These are phyloP conservation scores for Paratrypauchen microcephalus DNA, from an alignment of 2,797 vertebrate genomes.

Conservation along the genomic window DNA sequence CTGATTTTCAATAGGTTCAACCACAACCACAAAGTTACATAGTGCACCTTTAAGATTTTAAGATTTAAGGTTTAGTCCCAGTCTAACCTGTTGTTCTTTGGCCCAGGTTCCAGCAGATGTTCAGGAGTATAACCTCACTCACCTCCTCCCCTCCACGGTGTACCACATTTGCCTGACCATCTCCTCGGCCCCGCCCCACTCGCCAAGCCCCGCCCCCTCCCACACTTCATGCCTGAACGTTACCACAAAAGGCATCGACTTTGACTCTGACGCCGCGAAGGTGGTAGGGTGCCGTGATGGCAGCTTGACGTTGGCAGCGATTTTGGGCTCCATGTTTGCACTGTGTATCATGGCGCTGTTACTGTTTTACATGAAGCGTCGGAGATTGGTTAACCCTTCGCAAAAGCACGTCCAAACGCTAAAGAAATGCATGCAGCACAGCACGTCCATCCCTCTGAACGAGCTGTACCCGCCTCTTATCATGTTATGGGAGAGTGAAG, in stretches of 20 bases:
- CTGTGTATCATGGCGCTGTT: constrained; percentile 80
- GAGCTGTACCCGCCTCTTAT: constrained; percentile 85
- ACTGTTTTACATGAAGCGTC: constrained; percentile 78
- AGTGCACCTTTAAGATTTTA: not conserved
- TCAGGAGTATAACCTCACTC: constrained; percentile 85
- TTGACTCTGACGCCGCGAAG: constrained; percentile 63
- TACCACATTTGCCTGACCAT: constrained; percentile 83
- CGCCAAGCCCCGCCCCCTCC: constrained; percentile 32
- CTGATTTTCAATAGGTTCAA: no score
- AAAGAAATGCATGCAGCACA: constrained; percentile 83
- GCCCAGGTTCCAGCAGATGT: constrained; percentile 78
- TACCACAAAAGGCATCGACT: constrained; percentile 80
- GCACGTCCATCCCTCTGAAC: constrained; percentile 80
- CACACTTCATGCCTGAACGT: constrained; percentile 80
- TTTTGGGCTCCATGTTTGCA: constrained; percentile 82
- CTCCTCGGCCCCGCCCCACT: constrained; percentile 50
- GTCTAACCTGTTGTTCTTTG: not conserved
- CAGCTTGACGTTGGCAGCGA: constrained; percentile 79
- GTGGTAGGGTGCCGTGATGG: constrained; percentile 71
- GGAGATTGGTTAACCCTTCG: constrained; percentile 70
- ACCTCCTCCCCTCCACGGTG: constrained; percentile 80
- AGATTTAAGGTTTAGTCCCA: not conserved
- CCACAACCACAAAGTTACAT: no score
- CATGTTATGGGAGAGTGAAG: constrained; percentile 82
- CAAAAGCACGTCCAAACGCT: constrained; percentile 80